Conservation (phyloP, 2,888 invertebrate genomes). For the Erynnis tages region DNA sequence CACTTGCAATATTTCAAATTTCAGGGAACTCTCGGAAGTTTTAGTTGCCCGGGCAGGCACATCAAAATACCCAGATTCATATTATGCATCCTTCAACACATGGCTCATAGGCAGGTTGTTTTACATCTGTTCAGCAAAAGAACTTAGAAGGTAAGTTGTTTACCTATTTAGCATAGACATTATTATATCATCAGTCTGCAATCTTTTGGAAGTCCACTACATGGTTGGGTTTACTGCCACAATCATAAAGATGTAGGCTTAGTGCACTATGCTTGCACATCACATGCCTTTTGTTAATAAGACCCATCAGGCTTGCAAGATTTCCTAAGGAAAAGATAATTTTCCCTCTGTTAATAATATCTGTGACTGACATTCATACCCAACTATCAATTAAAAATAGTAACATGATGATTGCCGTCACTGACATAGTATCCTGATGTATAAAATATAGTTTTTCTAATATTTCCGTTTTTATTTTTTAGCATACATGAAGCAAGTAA, state of each 20-base stretch:
- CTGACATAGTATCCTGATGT: too few species aligned
- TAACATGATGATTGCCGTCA: neutral
- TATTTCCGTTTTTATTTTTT: conserved; percentile 38
- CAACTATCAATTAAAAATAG: too few species aligned
- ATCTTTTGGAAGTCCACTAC: neutral
- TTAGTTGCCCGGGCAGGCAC: conserved; percentile 73
- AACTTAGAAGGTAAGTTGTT: conserved; percentile 63
- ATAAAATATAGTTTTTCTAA: neutral
- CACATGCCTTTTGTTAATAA: too few species aligned
- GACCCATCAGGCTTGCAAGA: too few species aligned
- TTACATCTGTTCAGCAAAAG: conserved; percentile 81
- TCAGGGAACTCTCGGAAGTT: conserved; percentile 77
- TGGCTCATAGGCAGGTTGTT: conserved; percentile 86
- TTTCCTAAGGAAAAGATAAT: too few species aligned
- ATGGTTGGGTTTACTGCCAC: too few species aligned
- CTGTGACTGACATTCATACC: too few species aligned
- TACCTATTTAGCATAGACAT: neutral
- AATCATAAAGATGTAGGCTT: too few species aligned
- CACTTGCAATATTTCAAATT: conserved; percentile 33
- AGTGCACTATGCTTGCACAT: too few species aligned
- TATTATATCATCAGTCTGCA: neutral
- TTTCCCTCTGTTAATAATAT: too few species aligned
- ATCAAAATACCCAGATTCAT: conserved; percentile 63
- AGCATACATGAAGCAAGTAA: conserved; percentile 77
- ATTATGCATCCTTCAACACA: conserved; percentile 81